Conservation (phyloP, 2,888 invertebrate genomes). For the Eupithecia vulgata region DNA sequence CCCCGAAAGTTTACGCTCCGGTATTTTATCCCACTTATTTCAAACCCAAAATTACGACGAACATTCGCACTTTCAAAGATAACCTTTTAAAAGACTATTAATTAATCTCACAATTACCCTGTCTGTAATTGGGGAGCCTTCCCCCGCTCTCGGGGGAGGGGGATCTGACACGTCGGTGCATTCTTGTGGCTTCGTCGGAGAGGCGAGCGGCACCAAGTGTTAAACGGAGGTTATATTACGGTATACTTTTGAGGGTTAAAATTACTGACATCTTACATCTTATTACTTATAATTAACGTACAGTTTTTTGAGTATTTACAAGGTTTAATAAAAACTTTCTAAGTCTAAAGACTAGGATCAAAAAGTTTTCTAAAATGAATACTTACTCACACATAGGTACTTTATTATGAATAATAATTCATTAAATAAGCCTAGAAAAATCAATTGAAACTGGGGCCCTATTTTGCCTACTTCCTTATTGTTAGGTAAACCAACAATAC, state of each 20-base stretch:
- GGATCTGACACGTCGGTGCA: slow-evolving; percentile 77
- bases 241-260: not conserved
- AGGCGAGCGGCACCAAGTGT: slow-evolving; percentile 49
- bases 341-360: too few relatives aligned
- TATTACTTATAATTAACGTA: too few relatives aligned
- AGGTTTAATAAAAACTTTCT: too few relatives aligned
- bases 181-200: slow-evolving; percentile 76
- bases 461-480: too few relatives aligned
- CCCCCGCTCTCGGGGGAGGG: slow-evolving; percentile 45
- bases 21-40: slow-evolving; percentile 5
- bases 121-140: slow-evolving; percentile 32
- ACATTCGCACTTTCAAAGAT: slow-evolving; percentile 2
- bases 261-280: too few relatives aligned
- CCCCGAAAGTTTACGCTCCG: not conserved
- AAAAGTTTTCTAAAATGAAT: too few relatives aligned
- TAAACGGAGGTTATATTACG: slow-evolving; percentile 30
- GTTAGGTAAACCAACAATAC: too few relatives aligned
- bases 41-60: slow-evolving; percentile 6
- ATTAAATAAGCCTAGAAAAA: too few relatives aligned
- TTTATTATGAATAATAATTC: too few relatives aligned
- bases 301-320: too few relatives aligned
- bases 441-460: too few relatives aligned
- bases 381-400: too few relatives aligned
- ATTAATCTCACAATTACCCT: slow-evolving; percentile 36
- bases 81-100: slow-evolving; percentile 33